Percentiles rank a stretch among this genome's conserved stretches.
These are phyloP conservation scores for Clupea harengus DNA, from an alignment of 2,113 vertebrate species.

Conservation along the genomic window DNA sequence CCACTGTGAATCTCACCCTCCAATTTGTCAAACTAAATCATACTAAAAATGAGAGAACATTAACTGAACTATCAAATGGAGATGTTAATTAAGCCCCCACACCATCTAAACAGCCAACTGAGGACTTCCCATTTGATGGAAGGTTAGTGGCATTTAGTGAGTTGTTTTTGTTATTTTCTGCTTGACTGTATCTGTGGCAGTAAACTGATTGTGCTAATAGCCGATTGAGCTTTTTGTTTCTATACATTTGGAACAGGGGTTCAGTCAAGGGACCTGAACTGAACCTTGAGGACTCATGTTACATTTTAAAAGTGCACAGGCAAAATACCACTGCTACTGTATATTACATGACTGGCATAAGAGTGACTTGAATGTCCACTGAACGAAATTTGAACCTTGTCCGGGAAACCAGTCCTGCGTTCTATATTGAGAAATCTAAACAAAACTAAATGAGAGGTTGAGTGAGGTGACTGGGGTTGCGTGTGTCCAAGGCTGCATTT, in stretches of 20 bases:
- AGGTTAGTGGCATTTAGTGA: neutral
- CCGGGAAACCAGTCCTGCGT: neutral
- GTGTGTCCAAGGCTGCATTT: neutral
- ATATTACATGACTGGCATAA: neutral
- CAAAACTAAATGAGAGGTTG: slow-evolving; percentile 14
- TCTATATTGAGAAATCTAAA: slow-evolving; percentile 9
- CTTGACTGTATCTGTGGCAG: neutral
- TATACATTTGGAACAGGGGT: no score
- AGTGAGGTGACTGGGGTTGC: neutral
- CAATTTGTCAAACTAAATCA: no score
- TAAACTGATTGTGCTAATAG: neutral
- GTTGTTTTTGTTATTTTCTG: neutral
- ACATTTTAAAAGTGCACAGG: neutral
- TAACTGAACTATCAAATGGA: no score
- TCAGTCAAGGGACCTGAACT: neutral
- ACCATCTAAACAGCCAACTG: no score
- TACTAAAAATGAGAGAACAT: no score
- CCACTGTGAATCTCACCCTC: no score
- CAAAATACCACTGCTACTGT: neutral
- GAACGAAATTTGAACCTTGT: neutral
- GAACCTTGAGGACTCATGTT: neutral
- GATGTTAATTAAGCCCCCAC: no score
- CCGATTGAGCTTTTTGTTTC: neutral
- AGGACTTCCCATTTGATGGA: neutral
- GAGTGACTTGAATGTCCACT: neutral